Evolutionary conservation across 2,888 invertebrate species (phyloP).

Genomic region (Eupithecia exiguata): DNA sequence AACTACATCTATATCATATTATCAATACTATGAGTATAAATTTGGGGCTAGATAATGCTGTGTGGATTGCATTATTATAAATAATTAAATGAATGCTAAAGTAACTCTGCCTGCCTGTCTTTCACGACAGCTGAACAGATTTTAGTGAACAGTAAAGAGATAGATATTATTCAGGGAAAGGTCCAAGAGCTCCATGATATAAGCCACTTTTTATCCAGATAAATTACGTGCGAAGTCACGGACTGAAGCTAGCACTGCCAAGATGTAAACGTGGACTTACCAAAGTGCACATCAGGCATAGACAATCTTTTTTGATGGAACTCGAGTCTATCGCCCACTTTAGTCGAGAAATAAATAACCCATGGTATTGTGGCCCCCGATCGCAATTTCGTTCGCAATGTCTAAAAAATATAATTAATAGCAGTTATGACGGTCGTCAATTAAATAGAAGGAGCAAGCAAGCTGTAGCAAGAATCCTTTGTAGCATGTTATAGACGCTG

Average conservation of each 20-base stretch:
- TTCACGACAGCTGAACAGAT: too few relatives aligned
- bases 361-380: constrained; percentile 58
- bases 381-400: constrained; percentile 65
- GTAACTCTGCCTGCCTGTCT: too few relatives aligned
- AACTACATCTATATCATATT: too few relatives aligned
- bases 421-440: not conserved
- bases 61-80: too few relatives aligned
- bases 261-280: constrained; percentile 39
- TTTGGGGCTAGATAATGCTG: too few relatives aligned
- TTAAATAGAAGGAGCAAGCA: not conserved
- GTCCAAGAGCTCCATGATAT: too few relatives aligned
- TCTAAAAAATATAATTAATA: constrained; percentile 49
- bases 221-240: not conserved
- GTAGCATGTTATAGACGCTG: not conserved
- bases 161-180: too few relatives aligned
- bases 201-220: not conserved
- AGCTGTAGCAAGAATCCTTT: not conserved
- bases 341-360: constrained; percentile 66
- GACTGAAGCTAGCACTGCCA: too few relatives aligned
- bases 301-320: constrained; percentile 79
- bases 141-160: too few relatives aligned
- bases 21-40: too few relatives aligned
- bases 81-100: too few relatives aligned
- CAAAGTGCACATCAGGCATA: constrained; percentile 84
- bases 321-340: constrained; percentile 56